phyloP scores from a whole-genome alignment of 2,797 vertebrate species.

The Chiloscyllium punctatum region DNA sequence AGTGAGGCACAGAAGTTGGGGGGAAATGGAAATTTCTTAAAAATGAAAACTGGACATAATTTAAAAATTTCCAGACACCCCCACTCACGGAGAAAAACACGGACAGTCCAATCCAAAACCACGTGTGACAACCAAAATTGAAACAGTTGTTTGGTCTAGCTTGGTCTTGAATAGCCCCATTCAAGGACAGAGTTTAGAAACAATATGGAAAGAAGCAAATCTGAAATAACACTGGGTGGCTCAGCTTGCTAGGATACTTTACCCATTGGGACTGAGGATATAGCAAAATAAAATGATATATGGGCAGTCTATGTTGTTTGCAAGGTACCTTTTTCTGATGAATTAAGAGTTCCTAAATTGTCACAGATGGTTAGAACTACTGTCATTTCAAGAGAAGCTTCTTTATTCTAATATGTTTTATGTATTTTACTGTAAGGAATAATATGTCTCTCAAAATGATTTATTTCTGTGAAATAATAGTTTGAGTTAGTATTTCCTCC shows the following conservation, averaged over 20 bases:
- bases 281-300: background rate
- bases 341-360: background rate
- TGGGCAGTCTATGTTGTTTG: background rate
- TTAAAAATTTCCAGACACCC: background rate
- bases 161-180: background rate
- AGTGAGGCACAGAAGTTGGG: background rate
- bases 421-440: slow-evolving; percentile 3
- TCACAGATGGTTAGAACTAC: background rate
- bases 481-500: slow-evolving; percentile 20
- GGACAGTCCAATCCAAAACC: background rate
- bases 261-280: background rate
- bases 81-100: background rate
- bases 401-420: background rate
- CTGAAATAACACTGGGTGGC: background rate
- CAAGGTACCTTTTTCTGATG: background rate
- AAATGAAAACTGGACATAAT: background rate
- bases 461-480: slow-evolving; percentile 37
- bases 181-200: background rate
- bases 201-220: background rate
- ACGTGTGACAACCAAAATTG: background rate
- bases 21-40: background rate
- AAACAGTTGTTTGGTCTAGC: background rate
- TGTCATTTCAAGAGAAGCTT: background rate
- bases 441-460: slow-evolving; percentile 13
- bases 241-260: background rate